A percentile compares a stretch with the other conserved stretches of the same genome.
These are phyloP conservation scores for Cebidichthys violaceus DNA, from an alignment of 2,113 vertebrate species.

Conservation along the genomic window DNA sequence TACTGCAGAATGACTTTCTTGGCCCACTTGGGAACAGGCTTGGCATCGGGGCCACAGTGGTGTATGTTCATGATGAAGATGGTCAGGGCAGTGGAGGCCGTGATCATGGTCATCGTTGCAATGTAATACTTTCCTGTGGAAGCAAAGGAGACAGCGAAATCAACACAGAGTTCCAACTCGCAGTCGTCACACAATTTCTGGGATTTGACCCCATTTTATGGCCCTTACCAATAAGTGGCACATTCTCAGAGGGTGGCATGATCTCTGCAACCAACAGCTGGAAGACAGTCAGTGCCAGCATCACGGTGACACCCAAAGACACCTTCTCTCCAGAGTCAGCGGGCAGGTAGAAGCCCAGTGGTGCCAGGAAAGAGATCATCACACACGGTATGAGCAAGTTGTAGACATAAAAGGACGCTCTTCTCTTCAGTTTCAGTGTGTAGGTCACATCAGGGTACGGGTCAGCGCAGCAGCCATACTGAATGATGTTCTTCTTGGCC, in stretches of 20 bases:
- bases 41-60: slow-evolving; percentile 89
- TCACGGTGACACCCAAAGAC: slow-evolving; percentile 91
- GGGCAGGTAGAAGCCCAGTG: slow-evolving; percentile 92
- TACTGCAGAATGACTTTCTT: slow-evolving; percentile 86
- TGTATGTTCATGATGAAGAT: slow-evolving; percentile 95
- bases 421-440: slow-evolving; percentile 88
- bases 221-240: slow-evolving; percentile 91
- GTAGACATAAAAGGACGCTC: slow-evolving; percentile 92
- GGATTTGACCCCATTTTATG: not conserved
- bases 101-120: slow-evolving; percentile 95
- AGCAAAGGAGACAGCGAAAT: slow-evolving; percentile 3
- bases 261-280: slow-evolving; percentile 94
- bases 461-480: slow-evolving; percentile 92
- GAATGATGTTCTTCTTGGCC: slow-evolving; percentile 84
- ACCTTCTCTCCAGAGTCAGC: slow-evolving; percentile 94
- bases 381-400: slow-evolving; percentile 93
- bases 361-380: slow-evolving; percentile 93
- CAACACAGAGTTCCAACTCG: not conserved
- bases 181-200: not conserved
- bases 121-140: slow-evolving; percentile 93
- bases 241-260: slow-evolving; percentile 92
- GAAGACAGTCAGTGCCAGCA: slow-evolving; percentile 93
- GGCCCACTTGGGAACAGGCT: slow-evolving; percentile 89
- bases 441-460: slow-evolving; percentile 93
- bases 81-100: slow-evolving; percentile 90